Evolutionary conservation across 2,888 invertebrate species (phyloP).

Genomic region (Calameuta pallipes): DNA sequence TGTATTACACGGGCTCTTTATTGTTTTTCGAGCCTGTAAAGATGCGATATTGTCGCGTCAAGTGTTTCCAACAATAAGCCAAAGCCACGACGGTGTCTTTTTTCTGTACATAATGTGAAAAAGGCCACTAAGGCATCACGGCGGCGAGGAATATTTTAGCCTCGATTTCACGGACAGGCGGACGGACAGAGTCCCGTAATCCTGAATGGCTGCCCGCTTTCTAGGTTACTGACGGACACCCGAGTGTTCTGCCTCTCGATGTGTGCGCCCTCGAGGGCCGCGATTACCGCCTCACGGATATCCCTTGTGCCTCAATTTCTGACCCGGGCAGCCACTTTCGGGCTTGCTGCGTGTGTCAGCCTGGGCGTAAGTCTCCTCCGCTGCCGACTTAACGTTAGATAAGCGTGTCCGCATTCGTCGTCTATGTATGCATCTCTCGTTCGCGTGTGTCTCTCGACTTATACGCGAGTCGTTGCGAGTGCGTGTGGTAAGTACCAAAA

Average conservation of each 20-base stretch:
- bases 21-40: constrained; percentile 8
- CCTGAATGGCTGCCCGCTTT: constrained; percentile 61
- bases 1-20: constrained; percentile 6
- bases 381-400: constrained; percentile 6
- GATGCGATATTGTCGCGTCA: constrained; percentile 10
- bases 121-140: constrained; percentile 16
- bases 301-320: constrained; percentile 12
- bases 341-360: constrained; percentile 5
- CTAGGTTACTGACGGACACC: constrained; percentile 60
- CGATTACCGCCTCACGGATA: constrained; percentile 39
- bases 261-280: constrained; percentile 38
- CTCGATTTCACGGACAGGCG: constrained; percentile 28
- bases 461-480: constrained; percentile 6
- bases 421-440: constrained; percentile 8
- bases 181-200: constrained; percentile 47
- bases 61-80: constrained; percentile 6
- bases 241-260: constrained; percentile 27
- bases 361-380: not conserved
- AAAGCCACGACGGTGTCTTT: not conserved
- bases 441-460: not conserved
- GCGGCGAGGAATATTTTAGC: constrained; percentile 27
- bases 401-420: constrained; percentile 8
- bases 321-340: not conserved
- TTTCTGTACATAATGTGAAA: not conserved
- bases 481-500: constrained; percentile 14